These are phyloP conservation scores for Osmoderma eremita DNA, from an alignment of 2,888 invertebrate genomes.

Conservation along the genomic window DNA sequence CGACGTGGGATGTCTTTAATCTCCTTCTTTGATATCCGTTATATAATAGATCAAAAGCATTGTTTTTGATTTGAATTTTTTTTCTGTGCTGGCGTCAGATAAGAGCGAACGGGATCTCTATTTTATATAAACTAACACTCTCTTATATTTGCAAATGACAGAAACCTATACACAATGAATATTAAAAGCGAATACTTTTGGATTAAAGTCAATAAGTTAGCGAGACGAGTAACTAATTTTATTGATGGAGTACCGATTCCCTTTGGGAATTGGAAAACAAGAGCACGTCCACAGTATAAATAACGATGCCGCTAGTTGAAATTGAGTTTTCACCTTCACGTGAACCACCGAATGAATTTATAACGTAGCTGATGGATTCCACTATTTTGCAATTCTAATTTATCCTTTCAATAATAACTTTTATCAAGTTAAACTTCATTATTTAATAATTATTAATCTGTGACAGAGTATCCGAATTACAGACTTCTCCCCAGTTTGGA, in stretches of 20 bases:
- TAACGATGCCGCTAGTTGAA: conserved; percentile 16
- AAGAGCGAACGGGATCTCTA: too few species aligned
- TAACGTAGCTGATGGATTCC: conserved; percentile 17
- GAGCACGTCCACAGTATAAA: conserved; percentile 11
- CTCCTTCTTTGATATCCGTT: neutral
- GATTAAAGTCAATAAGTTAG: neutral
- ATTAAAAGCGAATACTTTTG: neutral
- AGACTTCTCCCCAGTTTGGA: too few species aligned
- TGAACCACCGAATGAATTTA: neutral
- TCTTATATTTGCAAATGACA: neutral
- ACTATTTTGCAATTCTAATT: conserved; percentile 5
- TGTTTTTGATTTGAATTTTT: too few species aligned
- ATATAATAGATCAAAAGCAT: neutral
- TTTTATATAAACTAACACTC: too few species aligned
- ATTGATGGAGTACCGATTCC: conserved; percentile 3
- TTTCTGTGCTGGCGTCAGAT: too few species aligned
- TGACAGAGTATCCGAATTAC: too few species aligned
- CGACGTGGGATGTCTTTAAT: neutral
- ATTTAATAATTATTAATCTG: too few species aligned
- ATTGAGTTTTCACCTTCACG: conserved; percentile 10
- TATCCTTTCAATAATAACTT: too few species aligned
- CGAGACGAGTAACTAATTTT: neutral
- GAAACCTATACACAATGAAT: neutral
- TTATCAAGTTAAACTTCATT: too few species aligned
- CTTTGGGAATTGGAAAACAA: neutral